phyloP scores from a whole-genome alignment of 2,888 invertebrate genomes.

The Oasisia sp. region DNA sequence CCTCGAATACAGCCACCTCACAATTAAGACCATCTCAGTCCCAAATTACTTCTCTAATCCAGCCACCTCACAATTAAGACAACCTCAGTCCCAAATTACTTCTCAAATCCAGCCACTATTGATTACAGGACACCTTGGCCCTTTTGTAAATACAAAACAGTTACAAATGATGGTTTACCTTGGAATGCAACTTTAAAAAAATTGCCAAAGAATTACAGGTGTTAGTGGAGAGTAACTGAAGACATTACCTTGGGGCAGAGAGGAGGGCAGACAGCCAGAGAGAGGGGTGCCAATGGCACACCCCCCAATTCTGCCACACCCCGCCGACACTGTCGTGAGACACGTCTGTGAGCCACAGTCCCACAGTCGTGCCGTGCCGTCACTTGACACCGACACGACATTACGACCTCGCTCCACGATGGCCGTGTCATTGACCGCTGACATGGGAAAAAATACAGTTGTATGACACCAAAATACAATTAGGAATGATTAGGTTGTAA shows the following conservation, averaged over 20 bases:
- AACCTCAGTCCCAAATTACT: too few species aligned
- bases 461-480: neutral
- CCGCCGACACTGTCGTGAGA: constrained; percentile 65
- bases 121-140: too few species aligned
- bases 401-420: constrained; percentile 78
- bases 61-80: too few species aligned
- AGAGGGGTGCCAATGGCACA: constrained; percentile 9
- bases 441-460: constrained; percentile 46
- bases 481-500: neutral
- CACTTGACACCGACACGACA: constrained; percentile 77
- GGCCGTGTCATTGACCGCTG: constrained; percentile 72
- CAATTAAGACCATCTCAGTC: too few species aligned
- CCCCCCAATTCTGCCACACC: constrained; percentile 21
- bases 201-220: neutral
- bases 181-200: too few species aligned
- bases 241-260: neutral
- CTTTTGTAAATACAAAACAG: too few species aligned
- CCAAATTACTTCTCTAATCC: too few species aligned
- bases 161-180: too few species aligned
- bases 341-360: constrained; percentile 75
- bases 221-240: neutral
- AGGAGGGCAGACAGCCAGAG: neutral
- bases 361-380: constrained; percentile 78
- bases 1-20: too few species aligned
- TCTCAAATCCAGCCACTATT: too few species aligned